Conservation (phyloP, 1,140 invertebrate species). For the Laupala kohalensis region DNA sequence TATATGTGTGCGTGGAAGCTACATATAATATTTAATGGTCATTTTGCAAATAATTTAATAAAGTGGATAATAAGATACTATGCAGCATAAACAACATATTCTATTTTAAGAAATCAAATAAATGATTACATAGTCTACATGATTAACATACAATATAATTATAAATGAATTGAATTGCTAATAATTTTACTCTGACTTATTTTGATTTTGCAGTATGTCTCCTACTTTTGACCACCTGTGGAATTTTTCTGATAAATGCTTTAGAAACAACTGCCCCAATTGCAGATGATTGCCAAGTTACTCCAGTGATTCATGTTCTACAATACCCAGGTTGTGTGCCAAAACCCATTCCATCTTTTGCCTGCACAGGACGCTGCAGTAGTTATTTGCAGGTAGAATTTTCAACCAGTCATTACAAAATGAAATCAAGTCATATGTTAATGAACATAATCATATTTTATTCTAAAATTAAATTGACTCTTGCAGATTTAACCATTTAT, state of each 20-base stretch:
- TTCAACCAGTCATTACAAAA: too few species aligned
- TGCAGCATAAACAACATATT: too few species aligned
- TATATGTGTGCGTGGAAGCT: too few species aligned
- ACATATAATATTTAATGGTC: too few species aligned
- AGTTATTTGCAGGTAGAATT: slow-evolving; percentile 78
- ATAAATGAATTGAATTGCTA: neutral
- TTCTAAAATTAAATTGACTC: too few species aligned
- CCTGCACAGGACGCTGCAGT: slow-evolving; percentile 77
- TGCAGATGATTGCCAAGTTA: slow-evolving; percentile 73
- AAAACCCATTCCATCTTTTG: slow-evolving; percentile 85
- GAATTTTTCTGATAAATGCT: neutral
- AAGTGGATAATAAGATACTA: too few species aligned
- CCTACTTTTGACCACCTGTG: neutral
- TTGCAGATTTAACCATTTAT: too few species aligned
- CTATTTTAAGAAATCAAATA: neutral
- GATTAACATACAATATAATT: neutral
- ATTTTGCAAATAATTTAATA: too few species aligned
- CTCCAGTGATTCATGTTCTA: slow-evolving; percentile 80
- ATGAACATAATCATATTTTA: too few species aligned
- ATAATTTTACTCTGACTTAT: neutral
- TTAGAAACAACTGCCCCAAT: neutral
- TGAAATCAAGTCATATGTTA: too few species aligned
- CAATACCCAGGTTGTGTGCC: slow-evolving; percentile 84
- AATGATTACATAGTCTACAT: neutral
- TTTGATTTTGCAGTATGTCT: neutral